Evolutionary conservation across 2,113 vertebrate species (phyloP).

Genomic region (Microcebus griseorufus): DNA sequence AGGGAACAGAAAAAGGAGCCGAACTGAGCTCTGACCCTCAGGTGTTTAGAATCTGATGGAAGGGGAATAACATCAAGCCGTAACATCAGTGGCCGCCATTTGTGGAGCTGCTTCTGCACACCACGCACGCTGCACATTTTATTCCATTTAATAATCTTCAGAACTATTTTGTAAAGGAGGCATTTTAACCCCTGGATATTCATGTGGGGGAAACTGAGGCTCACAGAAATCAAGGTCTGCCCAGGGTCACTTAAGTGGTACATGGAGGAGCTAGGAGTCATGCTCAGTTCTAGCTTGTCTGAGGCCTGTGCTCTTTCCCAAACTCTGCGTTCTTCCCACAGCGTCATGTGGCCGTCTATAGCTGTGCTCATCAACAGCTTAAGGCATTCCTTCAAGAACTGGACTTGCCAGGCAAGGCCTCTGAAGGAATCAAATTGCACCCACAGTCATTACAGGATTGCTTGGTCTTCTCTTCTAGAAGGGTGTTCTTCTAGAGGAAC

Average conservation of each 20-base stretch:
- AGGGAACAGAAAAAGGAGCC: background rate
- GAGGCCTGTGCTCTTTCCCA: background rate
- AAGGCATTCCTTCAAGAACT: background rate
- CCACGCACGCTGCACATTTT: background rate
- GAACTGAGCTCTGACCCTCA: background rate
- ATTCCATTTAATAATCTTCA: background rate
- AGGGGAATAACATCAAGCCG: background rate
- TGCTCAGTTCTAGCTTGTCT: background rate
- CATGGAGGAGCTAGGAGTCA: background rate
- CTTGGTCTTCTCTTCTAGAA: background rate
- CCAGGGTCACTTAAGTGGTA: background rate
- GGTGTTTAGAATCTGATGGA: background rate
- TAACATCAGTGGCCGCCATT: rapidly evolving
- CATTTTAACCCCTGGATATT: background rate
- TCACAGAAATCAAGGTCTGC: background rate
- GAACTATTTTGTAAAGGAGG: background rate
- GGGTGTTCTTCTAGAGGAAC: background rate
- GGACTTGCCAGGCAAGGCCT: background rate
- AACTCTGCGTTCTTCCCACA: background rate
- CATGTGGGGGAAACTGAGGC: background rate
- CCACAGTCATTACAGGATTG: background rate
- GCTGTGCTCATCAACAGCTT: background rate
- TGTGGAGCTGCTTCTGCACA: background rate
- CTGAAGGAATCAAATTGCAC: background rate
- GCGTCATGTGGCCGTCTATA: background rate